phyloP scores from a whole-genome alignment of 2,797 vertebrate species.

The Denticeps clupeoides region DNA sequence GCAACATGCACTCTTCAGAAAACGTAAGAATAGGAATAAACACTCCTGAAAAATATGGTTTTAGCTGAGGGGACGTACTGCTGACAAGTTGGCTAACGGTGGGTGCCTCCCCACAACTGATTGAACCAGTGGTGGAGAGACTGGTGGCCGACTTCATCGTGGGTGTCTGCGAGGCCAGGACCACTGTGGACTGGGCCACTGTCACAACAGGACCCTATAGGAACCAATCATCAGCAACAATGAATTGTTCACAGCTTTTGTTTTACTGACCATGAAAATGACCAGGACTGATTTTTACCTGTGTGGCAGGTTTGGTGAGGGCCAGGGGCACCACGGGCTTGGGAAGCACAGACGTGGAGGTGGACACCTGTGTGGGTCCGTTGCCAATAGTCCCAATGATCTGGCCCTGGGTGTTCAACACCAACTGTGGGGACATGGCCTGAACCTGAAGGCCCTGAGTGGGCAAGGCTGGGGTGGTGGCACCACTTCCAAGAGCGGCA shows the following conservation, averaged over 20 bases:
- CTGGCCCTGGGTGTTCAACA: slow-evolving; percentile 87
- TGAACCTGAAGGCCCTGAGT: slow-evolving; percentile 78
- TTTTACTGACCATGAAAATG: neutral
- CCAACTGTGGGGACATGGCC: slow-evolving; percentile 78
- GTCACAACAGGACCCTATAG: slow-evolving; percentile 50
- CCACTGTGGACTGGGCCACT: slow-evolving; percentile 64
- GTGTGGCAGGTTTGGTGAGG: slow-evolving; percentile 45
- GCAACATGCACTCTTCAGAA: too few relatives aligned
- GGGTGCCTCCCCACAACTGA: slow-evolving; percentile 72
- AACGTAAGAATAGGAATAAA: slow-evolving; percentile 45
- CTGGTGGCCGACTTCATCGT: slow-evolving; percentile 44
- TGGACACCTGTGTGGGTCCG: slow-evolving; percentile 51
- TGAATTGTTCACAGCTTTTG: neutral
- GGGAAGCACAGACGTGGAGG: slow-evolving; percentile 57
- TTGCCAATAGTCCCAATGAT: slow-evolving; percentile 83
- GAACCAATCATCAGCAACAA: slow-evolving; percentile 1
- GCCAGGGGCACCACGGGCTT: slow-evolving; percentile 54
- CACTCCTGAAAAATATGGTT: too few relatives aligned
- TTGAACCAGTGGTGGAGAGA: slow-evolving; percentile 14
- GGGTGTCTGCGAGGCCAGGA: slow-evolving; percentile 63
- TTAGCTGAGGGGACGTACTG: slow-evolving; percentile 67
- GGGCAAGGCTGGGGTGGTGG: slow-evolving; percentile 52
- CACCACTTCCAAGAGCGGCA: slow-evolving; percentile 59
- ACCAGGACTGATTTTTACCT: slow-evolving; percentile 37
- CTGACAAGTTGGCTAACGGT: slow-evolving; percentile 88